phyloP scores from a whole-genome alignment of 1,140 invertebrate species.

The Bathynomus jamesi region DNA sequence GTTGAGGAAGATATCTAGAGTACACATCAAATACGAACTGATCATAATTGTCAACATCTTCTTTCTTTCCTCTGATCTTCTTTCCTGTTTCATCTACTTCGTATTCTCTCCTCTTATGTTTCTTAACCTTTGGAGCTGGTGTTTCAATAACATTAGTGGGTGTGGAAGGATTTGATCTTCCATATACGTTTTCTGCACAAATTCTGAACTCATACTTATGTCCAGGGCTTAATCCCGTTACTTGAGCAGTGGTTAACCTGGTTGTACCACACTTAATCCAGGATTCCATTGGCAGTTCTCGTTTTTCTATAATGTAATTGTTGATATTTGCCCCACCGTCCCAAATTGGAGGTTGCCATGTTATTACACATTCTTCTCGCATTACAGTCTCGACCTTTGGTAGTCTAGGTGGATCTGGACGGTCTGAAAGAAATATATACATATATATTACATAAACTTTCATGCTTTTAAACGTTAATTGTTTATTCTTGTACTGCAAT shows the following conservation, averaged over 20 bases:
- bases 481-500: too few relatives aligned
- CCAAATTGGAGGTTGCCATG: constrained; percentile 86
- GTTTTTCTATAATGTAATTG: constrained; percentile 88
- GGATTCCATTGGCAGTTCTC: constrained; percentile 81
- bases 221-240: constrained; percentile 73
- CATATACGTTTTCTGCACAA: constrained; percentile 93
- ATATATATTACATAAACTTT: too few relatives aligned
- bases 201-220: constrained; percentile 96
- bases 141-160: constrained; percentile 74
- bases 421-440: constrained; percentile 52
- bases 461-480: too few relatives aligned
- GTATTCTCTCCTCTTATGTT: constrained; percentile 64
- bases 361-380: constrained; percentile 74
- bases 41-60: constrained; percentile 90
- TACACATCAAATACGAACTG: constrained; percentile 96
- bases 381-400: constrained; percentile 77
- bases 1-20: constrained; percentile 91
- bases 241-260: constrained; percentile 79
- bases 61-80: constrained; percentile 80
- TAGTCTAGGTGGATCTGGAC: constrained; percentile 91
- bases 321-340: constrained; percentile 92
- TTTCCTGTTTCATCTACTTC: constrained; percentile 85
- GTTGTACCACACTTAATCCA: constrained; percentile 95
- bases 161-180: constrained; percentile 78
- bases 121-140: constrained; percentile 55